These are phyloP conservation scores for Blastomussa wellsi DNA, from an alignment of 92 coral and sea anemone species.

Conservation along the genomic window DNA sequence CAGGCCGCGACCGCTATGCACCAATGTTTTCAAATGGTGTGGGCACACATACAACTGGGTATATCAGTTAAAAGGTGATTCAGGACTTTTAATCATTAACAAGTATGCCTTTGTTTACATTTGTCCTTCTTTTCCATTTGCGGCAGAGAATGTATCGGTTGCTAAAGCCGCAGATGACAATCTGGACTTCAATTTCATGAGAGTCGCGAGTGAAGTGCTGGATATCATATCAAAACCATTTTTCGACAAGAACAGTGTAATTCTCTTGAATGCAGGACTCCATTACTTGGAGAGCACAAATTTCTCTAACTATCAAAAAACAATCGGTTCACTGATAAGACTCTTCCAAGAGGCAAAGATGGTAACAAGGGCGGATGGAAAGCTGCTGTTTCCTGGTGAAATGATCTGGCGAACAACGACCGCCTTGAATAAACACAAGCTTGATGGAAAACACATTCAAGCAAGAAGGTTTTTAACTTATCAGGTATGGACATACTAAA, in stretches of 20 bases:
- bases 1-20: slow-evolving; percentile 78
- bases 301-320: slow-evolving; percentile 76
- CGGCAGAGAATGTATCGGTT: slow-evolving; percentile 60
- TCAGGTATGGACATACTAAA: slow-evolving; percentile 73
- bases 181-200: slow-evolving; percentile 69
- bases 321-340: slow-evolving; percentile 54
- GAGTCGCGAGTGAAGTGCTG: slow-evolving; percentile 69
- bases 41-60: slow-evolving; percentile 95
- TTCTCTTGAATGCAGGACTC: slow-evolving; percentile 80
- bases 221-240: slow-evolving; percentile 72
- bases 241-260: slow-evolving; percentile 71
- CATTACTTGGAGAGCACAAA: slow-evolving; percentile 90
- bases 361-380: slow-evolving; percentile 27
- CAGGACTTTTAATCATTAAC: background rate
- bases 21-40: slow-evolving; percentile 79
- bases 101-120: background rate
- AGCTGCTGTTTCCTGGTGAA: slow-evolving; percentile 72
- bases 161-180: slow-evolving; percentile 71
- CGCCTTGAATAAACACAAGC: slow-evolving; percentile 78
- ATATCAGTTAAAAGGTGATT: slow-evolving; percentile 74
- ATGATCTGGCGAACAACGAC: slow-evolving; percentile 85
- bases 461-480: slow-evolving; percentile 75
- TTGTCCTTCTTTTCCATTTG: background rate
- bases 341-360: slow-evolving; percentile 51
- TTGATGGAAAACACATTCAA: slow-evolving; percentile 73